phyloP scores from a whole-genome alignment of 2,113 vertebrate species.

The Progne subis region DNA sequence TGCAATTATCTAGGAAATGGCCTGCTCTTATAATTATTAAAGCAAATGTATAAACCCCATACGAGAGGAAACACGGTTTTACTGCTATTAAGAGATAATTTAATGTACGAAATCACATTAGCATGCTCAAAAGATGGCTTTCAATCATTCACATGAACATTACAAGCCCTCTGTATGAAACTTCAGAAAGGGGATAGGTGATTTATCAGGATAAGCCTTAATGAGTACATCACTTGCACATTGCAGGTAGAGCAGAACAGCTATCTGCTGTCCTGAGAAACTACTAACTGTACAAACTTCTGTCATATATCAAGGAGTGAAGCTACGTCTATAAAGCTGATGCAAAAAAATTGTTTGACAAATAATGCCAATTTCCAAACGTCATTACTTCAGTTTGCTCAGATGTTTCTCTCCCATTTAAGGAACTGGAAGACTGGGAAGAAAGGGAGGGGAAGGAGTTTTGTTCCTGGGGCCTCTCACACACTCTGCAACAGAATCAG shows the following conservation, averaged over 20 bases:
- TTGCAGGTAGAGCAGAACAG: neutral
- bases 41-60: slow-evolving; percentile 20
- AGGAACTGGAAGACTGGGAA: neutral
- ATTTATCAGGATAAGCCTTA: neutral
- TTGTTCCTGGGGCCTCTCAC: neutral
- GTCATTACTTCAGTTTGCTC: neutral
- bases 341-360: neutral
- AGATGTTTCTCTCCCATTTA: neutral
- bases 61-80: slow-evolving; percentile 47
- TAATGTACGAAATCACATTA: slow-evolving; percentile 45
- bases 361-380: neutral
- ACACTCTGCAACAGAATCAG: neutral
- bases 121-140: slow-evolving; percentile 12
- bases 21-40: slow-evolving; percentile 53
- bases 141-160: slow-evolving; percentile 22
- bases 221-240: neutral
- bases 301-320: neutral
- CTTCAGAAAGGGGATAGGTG: neutral
- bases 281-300: neutral
- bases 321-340: neutral
- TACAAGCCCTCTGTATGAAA: neutral
- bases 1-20: slow-evolving; percentile 59
- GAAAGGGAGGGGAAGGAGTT: neutral
- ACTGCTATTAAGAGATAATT: slow-evolving; percentile 42
- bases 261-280: neutral